These are phyloP conservation scores for Tetranychus truncatus DNA, from an alignment of 2,888 invertebrate species.

Conservation along the genomic window DNA sequence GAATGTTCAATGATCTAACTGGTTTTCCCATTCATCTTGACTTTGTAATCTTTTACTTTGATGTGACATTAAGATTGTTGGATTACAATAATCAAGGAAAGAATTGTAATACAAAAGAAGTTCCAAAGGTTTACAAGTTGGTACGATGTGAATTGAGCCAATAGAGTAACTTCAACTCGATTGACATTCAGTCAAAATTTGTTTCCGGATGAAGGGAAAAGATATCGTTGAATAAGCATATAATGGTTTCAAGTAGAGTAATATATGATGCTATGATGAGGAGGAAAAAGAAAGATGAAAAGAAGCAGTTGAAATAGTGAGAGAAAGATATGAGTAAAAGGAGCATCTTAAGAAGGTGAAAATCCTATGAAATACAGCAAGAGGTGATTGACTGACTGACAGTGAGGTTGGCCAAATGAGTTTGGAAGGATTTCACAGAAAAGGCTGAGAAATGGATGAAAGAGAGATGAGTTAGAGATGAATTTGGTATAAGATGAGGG, in stretches of 20 bases:
- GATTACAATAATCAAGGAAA: neutral
- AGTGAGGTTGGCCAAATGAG: neutral
- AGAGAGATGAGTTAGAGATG: neutral
- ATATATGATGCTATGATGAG: neutral
- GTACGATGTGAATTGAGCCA: neutral
- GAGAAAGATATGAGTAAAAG: neutral
- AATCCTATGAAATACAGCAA: neutral
- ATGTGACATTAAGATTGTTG: too few species aligned
- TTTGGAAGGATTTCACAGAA: neutral
- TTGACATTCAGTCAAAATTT: neutral
- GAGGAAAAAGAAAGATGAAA: neutral
- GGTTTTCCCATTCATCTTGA: too few species aligned
- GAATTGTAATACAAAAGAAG: neutral
- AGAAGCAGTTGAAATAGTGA: neutral
- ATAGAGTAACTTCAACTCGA: neutral
- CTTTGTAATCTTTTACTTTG: too few species aligned
- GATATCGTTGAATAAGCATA: neutral
- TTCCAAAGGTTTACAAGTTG: neutral
- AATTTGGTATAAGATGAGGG: neutral
- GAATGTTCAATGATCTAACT: too few species aligned
- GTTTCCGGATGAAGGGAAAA: neutral
- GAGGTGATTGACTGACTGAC: neutral
- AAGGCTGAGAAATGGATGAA: neutral
- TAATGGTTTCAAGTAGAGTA: too few species aligned
- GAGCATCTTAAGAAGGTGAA: neutral